Conservation (phyloP, 2,113 vertebrate species). For the Crotalus viridis region DNA sequence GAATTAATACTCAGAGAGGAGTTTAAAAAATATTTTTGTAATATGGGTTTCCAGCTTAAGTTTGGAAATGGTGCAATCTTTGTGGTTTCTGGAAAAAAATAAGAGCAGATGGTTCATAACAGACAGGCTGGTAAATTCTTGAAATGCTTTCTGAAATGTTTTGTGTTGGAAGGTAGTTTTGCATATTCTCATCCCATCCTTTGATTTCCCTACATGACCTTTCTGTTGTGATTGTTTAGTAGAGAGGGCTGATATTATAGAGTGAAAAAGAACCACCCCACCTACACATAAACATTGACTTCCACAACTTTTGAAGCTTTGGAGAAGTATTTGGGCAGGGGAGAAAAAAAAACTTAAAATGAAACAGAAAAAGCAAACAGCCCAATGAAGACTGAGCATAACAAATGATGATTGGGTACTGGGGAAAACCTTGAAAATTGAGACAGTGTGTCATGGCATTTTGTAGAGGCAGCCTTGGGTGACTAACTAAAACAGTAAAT, state of each 20-base stretch:
- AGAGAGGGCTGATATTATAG: background rate
- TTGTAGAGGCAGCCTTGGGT: background rate
- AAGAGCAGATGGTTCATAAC: background rate
- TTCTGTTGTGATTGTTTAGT: background rate
- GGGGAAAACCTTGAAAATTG: background rate
- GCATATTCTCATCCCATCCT: background rate
- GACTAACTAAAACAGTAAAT: background rate
- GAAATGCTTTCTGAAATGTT: background rate
- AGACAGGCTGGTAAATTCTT: background rate
- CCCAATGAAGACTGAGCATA: background rate
- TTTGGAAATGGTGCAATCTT: background rate
- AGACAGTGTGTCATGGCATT: background rate
- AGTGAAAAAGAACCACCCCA: background rate
- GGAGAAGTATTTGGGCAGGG: background rate
- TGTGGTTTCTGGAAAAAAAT: background rate
- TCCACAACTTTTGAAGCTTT: background rate
- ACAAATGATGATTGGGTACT: background rate
- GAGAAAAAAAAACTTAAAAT: background rate
- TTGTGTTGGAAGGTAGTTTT: background rate
- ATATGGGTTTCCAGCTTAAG: background rate
- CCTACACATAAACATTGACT: background rate
- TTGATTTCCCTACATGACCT: background rate
- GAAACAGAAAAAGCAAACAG: background rate
- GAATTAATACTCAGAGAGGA: background rate
- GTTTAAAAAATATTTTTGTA: background rate